Base-by-base conservation (phyloP, 1,140 invertebrate genomes). In the Drosophila repletoides region DNA sequence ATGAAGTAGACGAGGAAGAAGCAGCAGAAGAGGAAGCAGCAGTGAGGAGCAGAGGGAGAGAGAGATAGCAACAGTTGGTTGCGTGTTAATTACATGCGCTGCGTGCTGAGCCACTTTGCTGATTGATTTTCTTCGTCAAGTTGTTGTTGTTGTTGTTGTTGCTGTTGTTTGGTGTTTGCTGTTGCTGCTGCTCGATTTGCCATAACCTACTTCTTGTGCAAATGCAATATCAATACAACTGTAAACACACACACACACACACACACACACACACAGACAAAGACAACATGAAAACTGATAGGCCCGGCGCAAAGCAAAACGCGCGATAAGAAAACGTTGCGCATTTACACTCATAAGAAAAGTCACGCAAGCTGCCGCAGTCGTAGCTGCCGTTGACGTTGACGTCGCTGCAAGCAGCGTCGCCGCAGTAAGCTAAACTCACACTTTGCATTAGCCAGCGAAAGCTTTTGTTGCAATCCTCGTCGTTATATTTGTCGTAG, bases 271-370 rank as follows among this genome's bases (percentile, higher is more conserved):
- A 5, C 15, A 19, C 10, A 40, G 10, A 26, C 14, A 49, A 15
- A 21, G 21, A 48, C 36, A 41, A 56, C 48, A 63, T 38, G 41
- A 49, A 72, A 70, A 73, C 66, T 73, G 70, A 73, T 72, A 72
- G 70, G 69, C 55, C 28, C 45, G 22, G 65, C 31, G 53, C 22
- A 55, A 70, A 70, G 67, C 60, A 73, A 77, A 58, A 55, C 38
- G 41, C 21, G 76, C 55, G 79, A 83, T 86, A 83, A 83, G 79
- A 64, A 83, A 86, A 79, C 75, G 74, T 69, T 86, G 79, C 80
- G 79, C 80, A 83, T 83, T 79, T 74, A 68, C 65, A 73, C 40
- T 65, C 38, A 9, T 22, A 38, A 52, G 64, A 21, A 61, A 69
- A 73, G 74, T 81, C 77, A 81, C 79, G 77, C 77, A 81, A 81